These are phyloP conservation scores for Pristionchus fissidentatus DNA, from an alignment of 2,888 invertebrate species.

Conservation along the genomic window DNA sequence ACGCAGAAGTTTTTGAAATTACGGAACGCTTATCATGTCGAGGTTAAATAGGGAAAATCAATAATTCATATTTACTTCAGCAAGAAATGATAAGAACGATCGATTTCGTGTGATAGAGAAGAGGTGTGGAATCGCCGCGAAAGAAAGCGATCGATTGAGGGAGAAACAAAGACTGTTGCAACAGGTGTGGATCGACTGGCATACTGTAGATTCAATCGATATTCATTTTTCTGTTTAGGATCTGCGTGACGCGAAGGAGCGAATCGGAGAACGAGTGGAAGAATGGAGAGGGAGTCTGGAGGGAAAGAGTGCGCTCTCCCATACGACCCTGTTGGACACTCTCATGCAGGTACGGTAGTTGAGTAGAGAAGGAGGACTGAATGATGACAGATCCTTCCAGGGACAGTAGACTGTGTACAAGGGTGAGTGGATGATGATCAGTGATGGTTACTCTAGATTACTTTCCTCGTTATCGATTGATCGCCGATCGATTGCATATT, in stretches of 20 bases:
- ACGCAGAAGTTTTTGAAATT: no score
- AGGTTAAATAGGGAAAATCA: no score
- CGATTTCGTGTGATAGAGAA: constrained; percentile 40
- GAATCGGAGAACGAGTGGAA: constrained; percentile 74
- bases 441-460: background rate
- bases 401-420: background rate
- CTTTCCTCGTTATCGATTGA: constrained; percentile 4
- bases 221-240: constrained; percentile 21
- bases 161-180: constrained; percentile 54
- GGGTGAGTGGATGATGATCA: constrained; percentile 25
- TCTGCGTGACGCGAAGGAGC: constrained; percentile 77
- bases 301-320: constrained; percentile 43
- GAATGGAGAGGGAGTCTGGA: constrained; percentile 42
- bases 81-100: constrained; percentile 25
- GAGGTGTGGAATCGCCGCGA: constrained; percentile 47
- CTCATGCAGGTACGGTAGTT: constrained; percentile 45
- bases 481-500: constrained; percentile 27
- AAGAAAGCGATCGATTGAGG: constrained; percentile 57
- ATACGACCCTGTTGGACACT: constrained; percentile 43
- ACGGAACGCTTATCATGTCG: no score
- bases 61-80: background rate
- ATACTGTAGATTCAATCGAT: background rate
- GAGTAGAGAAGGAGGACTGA: background rate
- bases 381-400: background rate
- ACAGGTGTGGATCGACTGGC: constrained; percentile 78